Conservation (phyloP, 2,113 vertebrate genomes). For the Barnardius zonarius region DNA sequence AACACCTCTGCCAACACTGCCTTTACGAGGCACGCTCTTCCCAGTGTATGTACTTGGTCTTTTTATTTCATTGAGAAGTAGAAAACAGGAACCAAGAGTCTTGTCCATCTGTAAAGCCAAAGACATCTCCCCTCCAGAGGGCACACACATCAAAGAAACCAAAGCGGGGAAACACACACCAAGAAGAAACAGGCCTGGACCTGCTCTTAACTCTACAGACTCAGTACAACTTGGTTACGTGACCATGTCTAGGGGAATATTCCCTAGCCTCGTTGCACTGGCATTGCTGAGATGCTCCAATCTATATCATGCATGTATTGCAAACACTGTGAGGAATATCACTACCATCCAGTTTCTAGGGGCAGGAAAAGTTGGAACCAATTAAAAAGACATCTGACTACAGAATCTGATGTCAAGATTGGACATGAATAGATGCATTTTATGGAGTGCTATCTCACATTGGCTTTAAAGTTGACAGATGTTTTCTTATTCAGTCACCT, state of each 20-base stretch:
- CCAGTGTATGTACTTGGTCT: not conserved
- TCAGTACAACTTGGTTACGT: not conserved
- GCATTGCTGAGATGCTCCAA: constrained; percentile 21
- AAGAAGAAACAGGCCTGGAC: not conserved
- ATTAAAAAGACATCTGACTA: not conserved
- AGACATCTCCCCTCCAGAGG: not conserved
- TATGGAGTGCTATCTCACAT: not conserved
- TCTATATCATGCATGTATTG: not conserved
- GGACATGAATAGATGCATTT: not conserved
- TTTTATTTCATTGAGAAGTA: not conserved
- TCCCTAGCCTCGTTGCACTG: not conserved
- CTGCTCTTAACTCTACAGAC: not conserved
- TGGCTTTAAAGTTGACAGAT: constrained; percentile 13
- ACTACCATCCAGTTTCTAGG: constrained; percentile 6
- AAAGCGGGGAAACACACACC: fast-evolving
- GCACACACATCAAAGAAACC: not conserved
- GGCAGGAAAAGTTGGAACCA: not conserved
- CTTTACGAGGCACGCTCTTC: not conserved
- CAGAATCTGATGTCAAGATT: not conserved
- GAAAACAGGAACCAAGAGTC: not conserved
- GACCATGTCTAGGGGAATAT: not conserved
- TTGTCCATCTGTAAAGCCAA: not conserved
- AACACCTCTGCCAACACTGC: not conserved
- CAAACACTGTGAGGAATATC: not conserved
- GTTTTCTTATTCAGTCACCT: not conserved